Base-by-base conservation (phyloP, 1,140 invertebrate genomes). In the Hyposmocoma kahamanoa region DNA sequence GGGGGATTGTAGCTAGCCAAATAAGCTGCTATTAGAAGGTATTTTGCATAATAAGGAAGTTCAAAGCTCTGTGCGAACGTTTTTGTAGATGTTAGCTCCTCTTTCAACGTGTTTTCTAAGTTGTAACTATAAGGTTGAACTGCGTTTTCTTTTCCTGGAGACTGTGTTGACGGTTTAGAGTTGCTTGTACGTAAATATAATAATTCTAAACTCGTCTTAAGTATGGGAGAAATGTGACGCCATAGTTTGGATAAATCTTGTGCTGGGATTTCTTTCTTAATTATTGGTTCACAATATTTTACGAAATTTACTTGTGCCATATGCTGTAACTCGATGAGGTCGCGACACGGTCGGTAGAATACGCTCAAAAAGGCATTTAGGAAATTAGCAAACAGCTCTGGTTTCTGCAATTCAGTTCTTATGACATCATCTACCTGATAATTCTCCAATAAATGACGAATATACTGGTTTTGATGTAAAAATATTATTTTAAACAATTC, bases 1-100 rank as follows among this genome's bases (percentile, higher is more conserved):
- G 92, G 88, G 0, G 95, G 93, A 83, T 97, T 97, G 64, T 97
- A 95, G 18, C 96, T 97, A 0, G 96, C 96, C 47, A 98, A 83
- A 76, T 95, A 97, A 5, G 95, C 92, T 18, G 96, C 94, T 20
- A 97, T 94, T 2, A 98, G 80, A 24, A 98, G 87, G 76, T 91
- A 97, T 77, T 97, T 97, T 0, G 93, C 93, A 80, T 96, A 97
- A 68, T 91, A 96, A 0, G 96, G 96, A 3, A 98, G 82, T 72
- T 97, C 95, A 42, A 96, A 90, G 49, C 90, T 91, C 50, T 93
- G 88, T 3, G 90, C 89, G 60, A 90, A 81, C 20, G 87, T 87
- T 41, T 84, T 87, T 42, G 87, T 89, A 4, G 88, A 88, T 34
- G 75, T 81, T 10, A 83, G 49, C 45, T 86, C 84, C 24, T 87